Conservation (phyloP, 1,140 invertebrate species). For the Caerostris darwini region DNA sequence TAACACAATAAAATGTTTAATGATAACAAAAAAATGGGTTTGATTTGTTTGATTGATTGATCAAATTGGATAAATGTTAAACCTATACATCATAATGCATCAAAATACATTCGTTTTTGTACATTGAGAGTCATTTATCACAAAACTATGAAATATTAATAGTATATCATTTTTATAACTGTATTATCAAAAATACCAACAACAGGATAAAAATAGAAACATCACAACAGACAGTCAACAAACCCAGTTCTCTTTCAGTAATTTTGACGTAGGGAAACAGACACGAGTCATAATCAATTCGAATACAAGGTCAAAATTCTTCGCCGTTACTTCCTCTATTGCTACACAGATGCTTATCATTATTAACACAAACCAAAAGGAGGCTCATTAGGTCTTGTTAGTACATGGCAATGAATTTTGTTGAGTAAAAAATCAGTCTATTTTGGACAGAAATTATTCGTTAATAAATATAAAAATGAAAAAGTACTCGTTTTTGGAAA, state of each 20-base stretch:
- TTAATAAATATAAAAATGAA: too few relatives aligned
- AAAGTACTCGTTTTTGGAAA: too few relatives aligned
- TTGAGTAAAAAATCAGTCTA: too few relatives aligned
- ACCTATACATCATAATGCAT: too few relatives aligned
- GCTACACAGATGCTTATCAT: not conserved
- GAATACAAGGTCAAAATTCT: slow-evolving; percentile 20
- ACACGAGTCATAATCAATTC: slow-evolving; percentile 41
- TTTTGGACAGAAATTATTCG: too few relatives aligned
- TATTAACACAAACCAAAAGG: not conserved
- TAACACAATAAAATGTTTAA: too few relatives aligned
- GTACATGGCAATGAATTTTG: not conserved
- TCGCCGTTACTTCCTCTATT: not conserved
- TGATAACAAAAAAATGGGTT: too few relatives aligned
- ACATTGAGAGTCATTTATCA: not conserved
- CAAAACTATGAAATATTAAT: not conserved
- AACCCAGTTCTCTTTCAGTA: not conserved
- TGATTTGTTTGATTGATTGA: too few relatives aligned
- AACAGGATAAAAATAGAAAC: not conserved
- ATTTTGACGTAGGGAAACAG: not conserved
- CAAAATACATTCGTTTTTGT: too few relatives aligned
- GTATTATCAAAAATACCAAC: not conserved
- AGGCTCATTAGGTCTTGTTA: not conserved
- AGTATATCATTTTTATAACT: not conserved
- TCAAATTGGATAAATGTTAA: too few relatives aligned
- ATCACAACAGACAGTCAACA: not conserved